These are phyloP conservation scores for Tetramorium alpestre DNA, from an alignment of 1,140 invertebrate genomes.

Conservation along the genomic window DNA sequence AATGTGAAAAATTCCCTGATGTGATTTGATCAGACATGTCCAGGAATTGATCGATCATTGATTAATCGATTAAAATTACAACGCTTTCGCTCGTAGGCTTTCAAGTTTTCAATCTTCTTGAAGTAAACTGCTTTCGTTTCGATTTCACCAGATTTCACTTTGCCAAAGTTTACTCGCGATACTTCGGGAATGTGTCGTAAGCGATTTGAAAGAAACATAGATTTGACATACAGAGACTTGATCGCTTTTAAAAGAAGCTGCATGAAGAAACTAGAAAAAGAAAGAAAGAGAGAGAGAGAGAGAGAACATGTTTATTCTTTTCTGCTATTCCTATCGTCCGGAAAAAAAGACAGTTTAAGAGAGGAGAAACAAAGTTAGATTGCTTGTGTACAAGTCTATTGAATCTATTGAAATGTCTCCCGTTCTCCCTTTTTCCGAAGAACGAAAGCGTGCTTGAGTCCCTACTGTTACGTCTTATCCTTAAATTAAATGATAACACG, in stretches of 20 bases:
- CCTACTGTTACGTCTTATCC: not conserved
- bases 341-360: too few species aligned
- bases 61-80: not conserved
- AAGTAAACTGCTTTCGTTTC: not conserved
- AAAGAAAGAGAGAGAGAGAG: too few species aligned
- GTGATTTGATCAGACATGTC: not conserved
- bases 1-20: too few species aligned
- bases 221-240: too few species aligned
- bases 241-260: too few species aligned
- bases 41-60: not conserved
- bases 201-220: conserved; percentile 17
- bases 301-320: too few species aligned
- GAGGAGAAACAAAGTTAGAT: too few species aligned
- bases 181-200: not conserved
- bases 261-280: too few species aligned
- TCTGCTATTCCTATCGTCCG: too few species aligned
- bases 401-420: too few species aligned
- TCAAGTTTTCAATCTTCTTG: not conserved
- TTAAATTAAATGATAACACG: not conserved
- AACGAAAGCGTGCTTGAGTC: not conserved
- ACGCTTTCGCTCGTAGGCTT: not conserved
- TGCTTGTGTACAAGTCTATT: too few species aligned
- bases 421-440: not conserved
- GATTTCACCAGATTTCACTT: not conserved
- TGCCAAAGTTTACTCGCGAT: not conserved